Evolutionary conservation across 2,113 vertebrate species (phyloP), one percentile per base, ranked within the genome.

Genomic region (Xiphophorus couchianus): DNA sequence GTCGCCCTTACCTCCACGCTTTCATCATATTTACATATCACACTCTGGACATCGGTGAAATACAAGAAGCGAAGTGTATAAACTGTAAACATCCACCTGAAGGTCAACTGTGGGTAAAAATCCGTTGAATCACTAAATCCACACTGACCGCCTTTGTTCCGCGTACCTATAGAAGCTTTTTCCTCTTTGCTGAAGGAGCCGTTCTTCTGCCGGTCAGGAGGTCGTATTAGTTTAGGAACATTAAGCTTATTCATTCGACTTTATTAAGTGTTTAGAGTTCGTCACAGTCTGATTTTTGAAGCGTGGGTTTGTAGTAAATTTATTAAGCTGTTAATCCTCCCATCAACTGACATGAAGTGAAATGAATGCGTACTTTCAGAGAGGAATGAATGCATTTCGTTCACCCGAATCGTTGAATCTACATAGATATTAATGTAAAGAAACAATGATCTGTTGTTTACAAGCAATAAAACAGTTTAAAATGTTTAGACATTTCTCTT

Each of bases 61-160:
- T 76, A 75, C 11, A 69, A 71, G 69, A 33, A 63, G 42, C 44
- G 6, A 31, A 30, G 13, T 82, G 79, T 81, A 27, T 84, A 63
- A 63, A 80, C 65, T 74, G 68, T 85, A 86, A 88, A 85, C 76
- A 76, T 65, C 74, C 28, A 71, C n/a, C 44, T 67, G 25, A 81
- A 88, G 79, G 61, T 91, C 72, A 76, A 28, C 58, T 82, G 82
- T 66, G 5, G 30, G 9, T 63, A 11, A 54, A 12, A 65, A 19
- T 33, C 14, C 44, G 63, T 10, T 51, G 44, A 70, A 51, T 68
- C 37, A 62, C 17, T 5, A 62, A 68, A 61, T 71, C 61, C 84
- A 90, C 88, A 91, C 76, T 86, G 86, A 76, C 58, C 76, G 71
- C 77, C 66, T 81, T 64, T 92, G 81, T 90, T 84, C 68, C 37